Percentiles rank a stretch among this genome's conserved stretches.
Evolutionary conservation across 2,113 vertebrate genomes (phyloP).

Genomic region (Sclerurus mexicanus): DNA sequence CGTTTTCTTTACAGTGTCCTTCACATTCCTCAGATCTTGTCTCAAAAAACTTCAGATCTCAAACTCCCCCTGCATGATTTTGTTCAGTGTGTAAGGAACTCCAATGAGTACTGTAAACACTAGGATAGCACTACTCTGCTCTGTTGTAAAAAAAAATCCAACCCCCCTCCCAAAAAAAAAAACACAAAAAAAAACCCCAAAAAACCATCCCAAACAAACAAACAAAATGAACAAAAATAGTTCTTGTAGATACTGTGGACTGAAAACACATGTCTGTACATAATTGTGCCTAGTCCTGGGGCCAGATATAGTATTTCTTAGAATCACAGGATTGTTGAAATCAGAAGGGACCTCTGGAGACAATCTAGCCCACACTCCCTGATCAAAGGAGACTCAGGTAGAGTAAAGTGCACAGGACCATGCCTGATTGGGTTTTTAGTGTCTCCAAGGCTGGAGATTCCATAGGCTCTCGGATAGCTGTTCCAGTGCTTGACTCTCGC

Average conservation of each 20-base stretch:
- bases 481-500: background rate
- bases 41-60: background rate
- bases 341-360: background rate
- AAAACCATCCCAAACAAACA: no score
- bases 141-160: no score
- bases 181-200: no score
- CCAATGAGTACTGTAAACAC: background rate
- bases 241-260: background rate
- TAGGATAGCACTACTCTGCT: background rate
- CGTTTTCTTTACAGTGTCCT: background rate
- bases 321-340: background rate
- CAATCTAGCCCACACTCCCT: no score
- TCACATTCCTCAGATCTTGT: background rate
- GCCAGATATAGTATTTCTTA: background rate
- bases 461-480: background rate
- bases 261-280: background rate
- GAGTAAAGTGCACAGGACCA: background rate
- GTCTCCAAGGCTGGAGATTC: background rate
- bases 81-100: background rate
- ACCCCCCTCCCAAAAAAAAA: no score
- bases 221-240: background rate
- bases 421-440: rapidly evolving
- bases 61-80: background rate
- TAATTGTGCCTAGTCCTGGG: background rate
- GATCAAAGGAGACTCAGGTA: background rate